Evolutionary conservation across 2,888 invertebrate genomes (phyloP).

Genomic region (Eulithis testata): DNA sequence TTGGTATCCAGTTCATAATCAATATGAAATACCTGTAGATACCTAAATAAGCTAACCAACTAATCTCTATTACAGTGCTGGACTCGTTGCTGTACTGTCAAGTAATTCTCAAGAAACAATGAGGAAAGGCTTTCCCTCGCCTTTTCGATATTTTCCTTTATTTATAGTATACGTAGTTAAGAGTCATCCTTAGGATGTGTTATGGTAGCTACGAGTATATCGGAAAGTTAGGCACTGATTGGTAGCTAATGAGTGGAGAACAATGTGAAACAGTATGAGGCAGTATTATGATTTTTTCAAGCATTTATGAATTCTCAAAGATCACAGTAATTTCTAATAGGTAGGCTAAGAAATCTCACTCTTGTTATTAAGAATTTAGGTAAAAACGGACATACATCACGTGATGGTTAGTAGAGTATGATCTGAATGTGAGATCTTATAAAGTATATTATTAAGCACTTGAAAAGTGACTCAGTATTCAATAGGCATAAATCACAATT

Average conservation of each 20-base stretch:
- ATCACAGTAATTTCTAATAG: constrained; percentile 18
- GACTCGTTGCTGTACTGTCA: constrained; percentile 81
- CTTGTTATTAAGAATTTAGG: constrained; percentile 3
- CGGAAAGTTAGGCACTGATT: constrained; percentile 12
- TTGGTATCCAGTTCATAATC: no score
- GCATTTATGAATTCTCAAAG: constrained; percentile 18
- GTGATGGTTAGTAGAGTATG: neutral
- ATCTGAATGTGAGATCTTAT: no score
- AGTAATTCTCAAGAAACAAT: constrained; percentile 77
- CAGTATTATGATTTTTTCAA: constrained; percentile 19
- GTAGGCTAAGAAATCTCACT: constrained; percentile 10
- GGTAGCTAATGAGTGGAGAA: neutral
- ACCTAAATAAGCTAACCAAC: neutral
- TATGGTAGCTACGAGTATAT: constrained; percentile 20
- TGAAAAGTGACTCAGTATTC: constrained; percentile 16
- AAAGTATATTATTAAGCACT: constrained; percentile 12
- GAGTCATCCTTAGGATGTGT: constrained; percentile 18
- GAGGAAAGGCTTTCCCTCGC: constrained; percentile 38
- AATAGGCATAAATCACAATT: neutral
- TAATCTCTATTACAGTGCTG: constrained; percentile 66
- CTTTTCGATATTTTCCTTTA: constrained; percentile 10
- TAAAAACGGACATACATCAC: neutral
- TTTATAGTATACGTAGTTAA: constrained; percentile 21
- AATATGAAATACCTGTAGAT: no score
- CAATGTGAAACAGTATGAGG: neutral